Percentiles rank a stretch among this genome's conserved stretches.
Conservation (phyloP, 2,113 vertebrate species). For the Macheiramphus alcinus region DNA sequence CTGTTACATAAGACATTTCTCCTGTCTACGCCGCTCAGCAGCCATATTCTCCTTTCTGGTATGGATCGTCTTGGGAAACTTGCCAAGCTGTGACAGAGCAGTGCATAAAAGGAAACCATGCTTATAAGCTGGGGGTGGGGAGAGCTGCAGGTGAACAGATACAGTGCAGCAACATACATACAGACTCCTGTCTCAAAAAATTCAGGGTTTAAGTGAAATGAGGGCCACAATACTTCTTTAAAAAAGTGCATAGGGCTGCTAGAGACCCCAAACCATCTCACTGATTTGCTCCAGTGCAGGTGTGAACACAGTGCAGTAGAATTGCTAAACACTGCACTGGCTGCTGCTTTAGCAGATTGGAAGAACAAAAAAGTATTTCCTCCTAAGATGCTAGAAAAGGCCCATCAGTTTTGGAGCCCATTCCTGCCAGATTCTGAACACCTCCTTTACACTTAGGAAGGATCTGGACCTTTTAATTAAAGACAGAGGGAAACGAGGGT, state of each 20-base stretch:
- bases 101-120: conserved; percentile 41
- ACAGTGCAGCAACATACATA: background rate
- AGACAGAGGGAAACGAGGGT: background rate
- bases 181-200: background rate
- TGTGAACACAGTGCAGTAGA: background rate
- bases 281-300: background rate
- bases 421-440: background rate
- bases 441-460: background rate
- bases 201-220: background rate
- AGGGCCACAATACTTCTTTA: background rate
- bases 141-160: conserved; percentile 42
- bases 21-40: background rate
- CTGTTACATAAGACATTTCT: conserved; percentile 14
- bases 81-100: conserved; percentile 58
- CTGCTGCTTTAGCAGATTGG: background rate
- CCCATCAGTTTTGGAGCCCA: background rate
- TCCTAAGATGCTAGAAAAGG: background rate
- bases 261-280: background rate
- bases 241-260: background rate
- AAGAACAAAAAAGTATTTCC: background rate
- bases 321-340: background rate
- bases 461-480: background rate
- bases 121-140: conserved; percentile 29
- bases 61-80: conserved; percentile 49
- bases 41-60: conserved; percentile 45